Conservation (phyloP, 2,888 invertebrate genomes). For the Liodrosophila aerea region DNA sequence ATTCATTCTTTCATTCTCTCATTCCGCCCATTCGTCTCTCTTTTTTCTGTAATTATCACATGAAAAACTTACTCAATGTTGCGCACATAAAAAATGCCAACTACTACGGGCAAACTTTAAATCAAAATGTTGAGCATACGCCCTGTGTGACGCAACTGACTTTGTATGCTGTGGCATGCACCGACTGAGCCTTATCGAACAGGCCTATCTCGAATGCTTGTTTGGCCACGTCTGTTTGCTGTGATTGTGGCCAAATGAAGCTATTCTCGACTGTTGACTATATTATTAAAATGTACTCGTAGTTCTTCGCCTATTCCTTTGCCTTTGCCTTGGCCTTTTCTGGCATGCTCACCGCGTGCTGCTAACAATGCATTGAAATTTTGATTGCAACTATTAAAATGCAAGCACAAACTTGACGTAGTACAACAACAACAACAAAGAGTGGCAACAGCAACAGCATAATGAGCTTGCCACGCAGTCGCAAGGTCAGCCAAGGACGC, state of each 20-base stretch:
- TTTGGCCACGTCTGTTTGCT: neutral
- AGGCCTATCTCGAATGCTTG: neutral
- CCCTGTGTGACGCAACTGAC: constrained; percentile 18
- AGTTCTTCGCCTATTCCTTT: constrained; percentile 6
- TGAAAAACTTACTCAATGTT: constrained; percentile 56
- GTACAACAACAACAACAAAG: constrained; percentile 14
- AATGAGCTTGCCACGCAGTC: constrained; percentile 62
- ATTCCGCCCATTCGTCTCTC: constrained; percentile 19
- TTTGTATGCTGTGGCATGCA: constrained; percentile 18
- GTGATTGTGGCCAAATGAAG: neutral
- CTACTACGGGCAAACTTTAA: constrained; percentile 43
- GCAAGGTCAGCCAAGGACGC: constrained; percentile 72
- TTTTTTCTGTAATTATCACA: constrained; percentile 53
- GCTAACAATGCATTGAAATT: constrained; percentile 69
- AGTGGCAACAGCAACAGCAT: constrained; percentile 35
- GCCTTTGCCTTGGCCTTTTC: constrained; percentile 51
- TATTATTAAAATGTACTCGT: too few species aligned
- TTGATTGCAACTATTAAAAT: constrained; percentile 74
- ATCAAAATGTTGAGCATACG: constrained; percentile 56
- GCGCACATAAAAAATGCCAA: constrained; percentile 23
- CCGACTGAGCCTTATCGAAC: constrained; percentile 1
- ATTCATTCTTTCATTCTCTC: constrained; percentile 24
- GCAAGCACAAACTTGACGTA: constrained; percentile 57
- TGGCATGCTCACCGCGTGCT: constrained; percentile 36
- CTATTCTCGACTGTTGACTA: neutral